Evolutionary conservation across 2,797 vertebrate genomes (phyloP).

Genomic region (Fistularia commersonii): DNA sequence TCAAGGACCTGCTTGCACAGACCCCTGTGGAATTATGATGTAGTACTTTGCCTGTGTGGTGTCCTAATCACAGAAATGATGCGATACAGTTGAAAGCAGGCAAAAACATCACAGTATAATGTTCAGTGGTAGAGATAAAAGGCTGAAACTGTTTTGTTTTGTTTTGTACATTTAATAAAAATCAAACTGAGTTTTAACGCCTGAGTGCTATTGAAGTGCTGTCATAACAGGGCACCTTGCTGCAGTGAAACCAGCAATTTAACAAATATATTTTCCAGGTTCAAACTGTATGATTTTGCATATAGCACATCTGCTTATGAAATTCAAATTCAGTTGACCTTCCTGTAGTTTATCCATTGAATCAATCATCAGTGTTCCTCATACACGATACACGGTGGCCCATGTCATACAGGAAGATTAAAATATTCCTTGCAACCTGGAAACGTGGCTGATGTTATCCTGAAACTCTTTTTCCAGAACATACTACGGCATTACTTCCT

Average conservation of each 20-base stretch:
- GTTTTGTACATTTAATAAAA: conserved; percentile 30
- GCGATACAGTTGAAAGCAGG: conserved; percentile 35
- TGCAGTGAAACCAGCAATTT: conserved; percentile 8
- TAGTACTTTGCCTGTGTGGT: conserved; percentile 27
- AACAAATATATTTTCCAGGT: conserved; percentile 28
- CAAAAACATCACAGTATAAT: conserved; percentile 30
- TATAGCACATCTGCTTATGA: conserved; percentile 9
- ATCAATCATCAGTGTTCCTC: conserved; percentile 21
- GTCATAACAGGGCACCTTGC: conserved; percentile 6
- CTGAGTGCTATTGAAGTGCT: conserved; percentile 24
- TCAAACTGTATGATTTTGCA: conserved; percentile 13
- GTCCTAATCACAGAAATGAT: conserved; percentile 48
- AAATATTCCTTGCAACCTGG: conserved; percentile 31
- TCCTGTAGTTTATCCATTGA: conserved; percentile 11
- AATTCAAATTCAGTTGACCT: conserved; percentile 29
- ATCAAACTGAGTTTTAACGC: conserved; percentile 14
- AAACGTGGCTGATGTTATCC: conserved; percentile 34
- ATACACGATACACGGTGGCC: conserved; percentile 7
- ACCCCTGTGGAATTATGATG: conserved; percentile 48
- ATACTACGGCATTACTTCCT: conserved; percentile 14
- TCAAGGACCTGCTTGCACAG: conserved; percentile 49
- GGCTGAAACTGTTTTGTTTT: conserved; percentile 20
- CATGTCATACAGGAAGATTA: conserved; percentile 20
- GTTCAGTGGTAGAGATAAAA: conserved; percentile 39
- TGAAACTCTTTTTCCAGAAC: conserved; percentile 25